Conservation (phyloP, 2,797 vertebrate species). For the Tenualosa thibaudeaui region DNA sequence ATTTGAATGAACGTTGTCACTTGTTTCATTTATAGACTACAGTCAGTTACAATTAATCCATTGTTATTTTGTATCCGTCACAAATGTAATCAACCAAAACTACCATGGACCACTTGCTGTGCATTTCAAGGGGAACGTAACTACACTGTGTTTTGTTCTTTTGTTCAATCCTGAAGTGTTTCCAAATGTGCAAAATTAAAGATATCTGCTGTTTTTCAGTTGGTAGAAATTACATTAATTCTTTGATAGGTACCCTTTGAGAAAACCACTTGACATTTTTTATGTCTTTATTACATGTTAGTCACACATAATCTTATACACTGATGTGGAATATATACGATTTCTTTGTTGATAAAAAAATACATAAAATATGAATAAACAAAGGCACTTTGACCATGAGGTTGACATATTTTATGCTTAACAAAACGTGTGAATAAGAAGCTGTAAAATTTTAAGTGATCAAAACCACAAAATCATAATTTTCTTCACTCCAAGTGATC, state of each 20-base stretch:
- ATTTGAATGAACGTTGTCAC: conserved; percentile 21
- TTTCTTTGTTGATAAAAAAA: neutral
- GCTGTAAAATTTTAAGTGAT: neutral
- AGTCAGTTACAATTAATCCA: conserved; percentile 17
- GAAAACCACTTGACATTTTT: neutral
- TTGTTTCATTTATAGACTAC: neutral
- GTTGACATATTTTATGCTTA: neutral
- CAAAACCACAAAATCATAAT: neutral
- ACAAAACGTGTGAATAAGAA: neutral
- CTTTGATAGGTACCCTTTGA: neutral
- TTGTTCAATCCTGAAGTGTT: neutral
- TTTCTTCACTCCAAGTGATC: neutral
- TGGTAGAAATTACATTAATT: neutral
- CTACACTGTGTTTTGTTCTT: neutral
- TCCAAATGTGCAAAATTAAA: neutral
- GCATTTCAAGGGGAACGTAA: neutral
- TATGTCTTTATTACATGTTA: neutral
- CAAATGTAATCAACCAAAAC: conserved; percentile 15
- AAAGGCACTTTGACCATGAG: neutral
- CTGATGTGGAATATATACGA: neutral
- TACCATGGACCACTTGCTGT: neutral
- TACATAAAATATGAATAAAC: neutral
- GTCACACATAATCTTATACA: neutral
- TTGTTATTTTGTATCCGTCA: conserved; percentile 21
- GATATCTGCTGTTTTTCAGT: neutral